Base-by-base conservation (phyloP, 2,888 invertebrate species). In the Lysandra bellargus region DNA sequence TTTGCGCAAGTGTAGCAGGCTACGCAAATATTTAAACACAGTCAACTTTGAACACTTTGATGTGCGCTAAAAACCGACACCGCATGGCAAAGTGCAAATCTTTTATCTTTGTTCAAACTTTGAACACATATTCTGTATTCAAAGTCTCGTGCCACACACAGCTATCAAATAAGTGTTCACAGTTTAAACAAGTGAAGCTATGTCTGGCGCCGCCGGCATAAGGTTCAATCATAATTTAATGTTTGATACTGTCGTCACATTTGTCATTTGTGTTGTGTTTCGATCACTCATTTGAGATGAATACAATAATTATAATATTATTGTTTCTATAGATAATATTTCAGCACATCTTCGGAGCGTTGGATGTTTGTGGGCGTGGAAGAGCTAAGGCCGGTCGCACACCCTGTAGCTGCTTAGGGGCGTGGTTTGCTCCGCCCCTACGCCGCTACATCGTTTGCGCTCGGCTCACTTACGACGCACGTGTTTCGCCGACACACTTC, bases 391-490 rank as follows among this genome's bases (percentile, higher is more conserved):
- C 84, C 85, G 86, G 90, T 84, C 85, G 90, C 88, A 85, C 81
- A 91, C 94, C 94, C 94, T 94, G 94, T 94, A 94, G 94, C 92
- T 92, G 93, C 94, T 92, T 92, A 93, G 93, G 94, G 94, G 93
- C 92, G 93, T 85, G 85, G 89, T 88, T 44, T 23, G 78, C 73
- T 84, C 88, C 92, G 84, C 93, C 90, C 90, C 92, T 93, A 81
- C 81, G 91, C 88, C 81, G 88, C 90, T 93, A 94, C 94, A 93
- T 86, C 83, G 94, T 91, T 88, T 86, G 90, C 87, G 85, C 86
- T 86, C 84, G 82, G 81, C 86, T 85, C 81, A 79, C 80, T 84
- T 82, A 84, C 83, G 79, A 78, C 44, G 75, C 81, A 78, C 79
- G 75, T 30, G 75, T 60, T 60, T 74, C 75, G 30, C 61, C 79